Conservation (phyloP, 2,888 invertebrate species). For the Drosophila mayaguana region DNA sequence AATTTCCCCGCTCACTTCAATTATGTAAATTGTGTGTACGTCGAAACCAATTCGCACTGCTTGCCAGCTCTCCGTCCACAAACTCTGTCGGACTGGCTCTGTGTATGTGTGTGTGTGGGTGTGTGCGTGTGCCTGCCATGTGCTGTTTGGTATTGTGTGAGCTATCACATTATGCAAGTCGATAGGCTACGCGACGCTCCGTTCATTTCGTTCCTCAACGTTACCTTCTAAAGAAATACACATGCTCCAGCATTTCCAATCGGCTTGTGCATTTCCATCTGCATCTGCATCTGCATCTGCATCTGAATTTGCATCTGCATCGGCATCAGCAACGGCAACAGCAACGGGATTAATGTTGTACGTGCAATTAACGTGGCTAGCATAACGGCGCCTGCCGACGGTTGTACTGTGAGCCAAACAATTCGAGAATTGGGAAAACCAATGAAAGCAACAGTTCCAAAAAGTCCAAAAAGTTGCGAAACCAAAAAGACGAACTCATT, state of each 20-base stretch:
- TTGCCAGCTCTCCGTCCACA: slow-evolving; percentile 40
- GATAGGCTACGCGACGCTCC: slow-evolving; percentile 17
- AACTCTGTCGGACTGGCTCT: slow-evolving; percentile 5
- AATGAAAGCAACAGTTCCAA: slow-evolving; percentile 21
- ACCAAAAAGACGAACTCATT: slow-evolving; percentile 61
- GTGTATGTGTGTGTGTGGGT: background rate
- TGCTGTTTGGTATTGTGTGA: slow-evolving; percentile 24
- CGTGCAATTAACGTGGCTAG: slow-evolving; percentile 67
- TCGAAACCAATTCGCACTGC: slow-evolving; percentile 73
- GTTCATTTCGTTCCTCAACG: slow-evolving; percentile 15
- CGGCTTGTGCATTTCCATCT: slow-evolving; percentile 18
- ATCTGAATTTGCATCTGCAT: background rate
- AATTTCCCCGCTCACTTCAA: slow-evolving; percentile 77
- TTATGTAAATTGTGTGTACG: slow-evolving; percentile 75
- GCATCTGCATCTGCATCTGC: slow-evolving; percentile 6
- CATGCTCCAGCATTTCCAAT: slow-evolving; percentile 45
- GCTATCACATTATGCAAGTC: slow-evolving; percentile 55
- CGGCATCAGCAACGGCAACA: slow-evolving; percentile 4
- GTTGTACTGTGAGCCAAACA: slow-evolving; percentile 18
- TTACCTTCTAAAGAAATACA: slow-evolving; percentile 51
- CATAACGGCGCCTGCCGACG: slow-evolving; percentile 4
- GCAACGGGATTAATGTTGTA: slow-evolving; percentile 54
- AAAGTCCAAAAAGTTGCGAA: slow-evolving; percentile 30
- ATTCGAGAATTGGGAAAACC: slow-evolving; percentile 21
- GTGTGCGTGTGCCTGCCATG: slow-evolving; percentile 3